Evolutionary conservation across 2,888 invertebrate genomes (phyloP).

Genomic region (Trimorus sp.): DNA sequence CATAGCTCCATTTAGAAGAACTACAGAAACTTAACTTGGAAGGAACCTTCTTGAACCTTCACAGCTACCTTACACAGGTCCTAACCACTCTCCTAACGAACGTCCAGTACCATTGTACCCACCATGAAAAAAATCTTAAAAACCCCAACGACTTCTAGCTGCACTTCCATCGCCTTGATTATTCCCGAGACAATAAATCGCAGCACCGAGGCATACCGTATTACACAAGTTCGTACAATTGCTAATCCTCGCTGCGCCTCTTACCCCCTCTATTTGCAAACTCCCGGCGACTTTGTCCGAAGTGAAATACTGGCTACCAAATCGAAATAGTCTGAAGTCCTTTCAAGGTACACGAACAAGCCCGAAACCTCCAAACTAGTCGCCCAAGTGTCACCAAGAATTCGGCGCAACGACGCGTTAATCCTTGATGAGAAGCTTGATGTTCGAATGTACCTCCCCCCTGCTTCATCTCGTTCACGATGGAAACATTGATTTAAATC

Average conservation of each 20-base stretch:
- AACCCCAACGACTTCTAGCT: too few relatives aligned
- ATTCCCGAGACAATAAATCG: slow-evolving; percentile 44
- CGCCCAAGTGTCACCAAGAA: slow-evolving; percentile 66
- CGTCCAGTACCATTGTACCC: too few relatives aligned
- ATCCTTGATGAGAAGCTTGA: slow-evolving; percentile 63
- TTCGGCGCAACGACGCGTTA: slow-evolving; percentile 66
- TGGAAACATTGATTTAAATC: slow-evolving; percentile 64
- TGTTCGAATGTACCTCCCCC: slow-evolving; percentile 43
- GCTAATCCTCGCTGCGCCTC: slow-evolving; percentile 47
- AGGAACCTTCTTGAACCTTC: too few relatives aligned
- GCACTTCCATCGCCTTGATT: slow-evolving; percentile 11
- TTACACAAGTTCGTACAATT: slow-evolving; percentile 54
- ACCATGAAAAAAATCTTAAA: too few relatives aligned
- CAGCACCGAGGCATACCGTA: slow-evolving; percentile 20
- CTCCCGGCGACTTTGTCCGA: slow-evolving; percentile 66
- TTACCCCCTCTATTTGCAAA: slow-evolving; percentile 65
- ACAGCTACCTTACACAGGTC: too few relatives aligned
- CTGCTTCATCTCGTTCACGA: slow-evolving; percentile 61
- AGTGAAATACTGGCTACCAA: slow-evolving; percentile 66
- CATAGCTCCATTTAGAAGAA: too few relatives aligned
- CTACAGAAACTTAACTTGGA: too few relatives aligned
- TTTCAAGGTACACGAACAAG: slow-evolving; percentile 66
- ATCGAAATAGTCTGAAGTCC: slow-evolving; percentile 65
- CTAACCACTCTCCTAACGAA: too few relatives aligned
- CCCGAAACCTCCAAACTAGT: slow-evolving; percentile 65